Percentiles rank a stretch among this genome's conserved stretches.
These are phyloP conservation scores for Malachius bipustulatus DNA, from an alignment of 2,888 invertebrate species.

Conservation along the genomic window DNA sequence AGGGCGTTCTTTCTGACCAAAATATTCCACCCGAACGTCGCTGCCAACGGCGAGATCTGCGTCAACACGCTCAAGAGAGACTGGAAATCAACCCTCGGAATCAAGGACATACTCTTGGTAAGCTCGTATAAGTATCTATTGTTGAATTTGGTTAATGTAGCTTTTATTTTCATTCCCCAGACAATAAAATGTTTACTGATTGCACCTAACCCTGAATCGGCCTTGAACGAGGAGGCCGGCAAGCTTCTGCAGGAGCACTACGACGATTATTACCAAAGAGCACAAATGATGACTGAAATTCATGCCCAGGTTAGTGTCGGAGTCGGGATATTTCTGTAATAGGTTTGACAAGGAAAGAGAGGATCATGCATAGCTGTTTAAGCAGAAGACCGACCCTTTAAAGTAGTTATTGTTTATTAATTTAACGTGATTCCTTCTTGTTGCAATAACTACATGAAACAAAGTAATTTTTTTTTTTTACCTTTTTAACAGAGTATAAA, in stretches of 20 bases:
- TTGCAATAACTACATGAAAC: too few relatives aligned
- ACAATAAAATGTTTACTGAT: slow-evolving; percentile 92
- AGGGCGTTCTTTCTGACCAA: slow-evolving; percentile 89
- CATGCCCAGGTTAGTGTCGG: slow-evolving; percentile 68
- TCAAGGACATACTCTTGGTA: slow-evolving; percentile 84
- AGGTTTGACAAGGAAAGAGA: too few relatives aligned
- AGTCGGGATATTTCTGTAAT: slow-evolving; percentile 35
- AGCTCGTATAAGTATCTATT: slow-evolving; percentile 23
- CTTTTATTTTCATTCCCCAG: slow-evolving; percentile 36
- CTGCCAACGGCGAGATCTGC: slow-evolving; percentile 88
- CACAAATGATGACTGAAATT: slow-evolving; percentile 85
- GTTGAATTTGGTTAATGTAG: slow-evolving; percentile 1
- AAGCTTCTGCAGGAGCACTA: slow-evolving; percentile 86
- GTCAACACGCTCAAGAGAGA: slow-evolving; percentile 93
- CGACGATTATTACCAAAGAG: slow-evolving; percentile 80
- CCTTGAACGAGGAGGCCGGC: slow-evolving; percentile 93
- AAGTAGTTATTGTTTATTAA: too few relatives aligned
- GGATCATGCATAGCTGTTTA: too few relatives aligned
- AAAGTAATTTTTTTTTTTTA: too few relatives aligned
- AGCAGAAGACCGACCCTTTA: too few relatives aligned
- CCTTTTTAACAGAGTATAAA: too few relatives aligned
- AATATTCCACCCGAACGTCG: slow-evolving; percentile 96
- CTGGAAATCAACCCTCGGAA: slow-evolving; percentile 92
- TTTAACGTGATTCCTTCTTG: too few relatives aligned
- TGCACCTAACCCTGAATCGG: slow-evolving; percentile 94